These are phyloP conservation scores for Quadroppia sp. DNA, from an alignment of 2,888 invertebrate species.

Conservation along the genomic window DNA sequence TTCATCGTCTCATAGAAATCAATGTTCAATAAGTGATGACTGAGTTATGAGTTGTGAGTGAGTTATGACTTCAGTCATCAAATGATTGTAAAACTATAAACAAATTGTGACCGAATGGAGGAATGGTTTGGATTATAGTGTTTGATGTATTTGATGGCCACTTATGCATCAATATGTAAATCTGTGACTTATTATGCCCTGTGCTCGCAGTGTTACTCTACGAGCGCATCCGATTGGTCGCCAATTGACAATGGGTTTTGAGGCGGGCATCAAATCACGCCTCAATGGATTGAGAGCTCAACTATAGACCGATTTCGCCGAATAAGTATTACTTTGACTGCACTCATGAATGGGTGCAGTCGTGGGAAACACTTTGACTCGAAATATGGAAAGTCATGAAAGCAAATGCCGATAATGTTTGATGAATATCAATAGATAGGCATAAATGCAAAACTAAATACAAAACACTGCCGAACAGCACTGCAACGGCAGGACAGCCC, in stretches of 20 bases:
- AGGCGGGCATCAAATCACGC: conserved; percentile 36
- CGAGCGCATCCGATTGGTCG: conserved; percentile 23
- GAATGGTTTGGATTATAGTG: conserved; percentile 11
- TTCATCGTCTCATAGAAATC: not conserved
- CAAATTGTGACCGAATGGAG: not conserved
- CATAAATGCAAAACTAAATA: conserved; percentile 26
- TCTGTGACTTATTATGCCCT: conserved; percentile 36
- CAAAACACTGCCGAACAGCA: conserved; percentile 14
- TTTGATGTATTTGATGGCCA: conserved; percentile 35
- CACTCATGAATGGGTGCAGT: conserved; percentile 36
- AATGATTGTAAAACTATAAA: conserved; percentile 5
- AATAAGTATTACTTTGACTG: conserved; percentile 25
- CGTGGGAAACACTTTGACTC: conserved; percentile 36
- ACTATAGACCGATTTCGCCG: conserved; percentile 32
- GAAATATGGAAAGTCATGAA: conserved; percentile 30
- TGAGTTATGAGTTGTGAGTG: not conserved
- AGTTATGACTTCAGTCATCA: no score
- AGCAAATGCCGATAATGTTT: conserved; percentile 36
- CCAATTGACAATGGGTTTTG: conserved; percentile 32
- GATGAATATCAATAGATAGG: conserved; percentile 35
- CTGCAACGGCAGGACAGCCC: not conserved
- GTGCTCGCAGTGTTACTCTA: not conserved
- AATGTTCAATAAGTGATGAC: not conserved
- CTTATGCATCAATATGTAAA: conserved; percentile 36
- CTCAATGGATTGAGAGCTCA: conserved; percentile 34